phyloP scores from a whole-genome alignment of 2,113 vertebrate species.

The Scolopax mira region DNA sequence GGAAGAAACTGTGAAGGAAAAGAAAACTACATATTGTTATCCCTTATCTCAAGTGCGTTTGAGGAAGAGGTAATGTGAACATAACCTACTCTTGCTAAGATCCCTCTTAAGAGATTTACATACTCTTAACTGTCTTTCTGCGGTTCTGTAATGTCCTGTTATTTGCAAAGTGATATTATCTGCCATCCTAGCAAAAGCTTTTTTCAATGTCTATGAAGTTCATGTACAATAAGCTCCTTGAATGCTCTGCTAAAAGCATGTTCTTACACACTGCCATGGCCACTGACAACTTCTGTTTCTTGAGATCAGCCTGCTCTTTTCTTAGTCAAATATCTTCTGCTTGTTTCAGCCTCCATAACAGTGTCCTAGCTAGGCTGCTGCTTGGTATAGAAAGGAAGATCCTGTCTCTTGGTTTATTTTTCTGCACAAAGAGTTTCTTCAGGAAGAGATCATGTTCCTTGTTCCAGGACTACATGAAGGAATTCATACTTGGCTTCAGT shows the following conservation, averaged over 20 bases:
- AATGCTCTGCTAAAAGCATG: not conserved
- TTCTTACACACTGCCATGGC: not conserved
- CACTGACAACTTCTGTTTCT: not conserved
- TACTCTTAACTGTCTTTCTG: not conserved
- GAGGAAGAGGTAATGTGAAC: not conserved
- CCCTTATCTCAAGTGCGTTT: not conserved
- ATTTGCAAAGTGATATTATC: not conserved
- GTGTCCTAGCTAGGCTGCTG: not conserved
- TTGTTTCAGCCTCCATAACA: not conserved
- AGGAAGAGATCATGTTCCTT: not conserved
- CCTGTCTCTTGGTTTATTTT: not conserved
- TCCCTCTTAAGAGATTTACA: not conserved
- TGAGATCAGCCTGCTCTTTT: not conserved
- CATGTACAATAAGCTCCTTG: not conserved
- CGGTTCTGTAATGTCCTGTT: not conserved
- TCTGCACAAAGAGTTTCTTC: not conserved
- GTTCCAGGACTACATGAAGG: not conserved
- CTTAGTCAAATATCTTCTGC: not conserved
- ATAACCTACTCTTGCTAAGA: not conserved
- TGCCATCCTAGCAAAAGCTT: not conserved
- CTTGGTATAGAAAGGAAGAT: not conserved
- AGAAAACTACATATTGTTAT: not conserved
- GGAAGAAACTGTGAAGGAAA: not conserved
- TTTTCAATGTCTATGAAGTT: not conserved
- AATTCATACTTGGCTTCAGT: not conserved